Percentiles rank a stretch among this genome's conserved stretches.
Conservation (phyloP, 2,113 vertebrate genomes). For the Tetrao urogallus region DNA sequence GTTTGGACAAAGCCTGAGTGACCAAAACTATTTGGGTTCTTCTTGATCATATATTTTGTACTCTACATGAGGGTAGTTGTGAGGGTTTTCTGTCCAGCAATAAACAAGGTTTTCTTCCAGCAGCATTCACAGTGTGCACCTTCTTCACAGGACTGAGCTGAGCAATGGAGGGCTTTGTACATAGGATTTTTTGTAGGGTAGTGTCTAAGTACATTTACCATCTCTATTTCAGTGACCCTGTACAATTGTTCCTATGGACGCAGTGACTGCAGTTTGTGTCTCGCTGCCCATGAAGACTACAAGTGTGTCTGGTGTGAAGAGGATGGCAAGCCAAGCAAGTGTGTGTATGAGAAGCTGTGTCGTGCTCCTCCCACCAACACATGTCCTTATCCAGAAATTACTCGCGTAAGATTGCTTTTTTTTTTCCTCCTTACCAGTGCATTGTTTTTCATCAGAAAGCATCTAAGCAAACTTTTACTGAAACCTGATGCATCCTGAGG, state of each 20-base stretch:
- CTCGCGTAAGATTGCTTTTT: constrained; percentile 80
- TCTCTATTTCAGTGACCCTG: constrained; percentile 83
- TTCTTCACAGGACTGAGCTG: fast-evolving
- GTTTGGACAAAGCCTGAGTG: not conserved
- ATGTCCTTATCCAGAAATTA: constrained; percentile 88
- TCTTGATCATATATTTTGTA: not conserved
- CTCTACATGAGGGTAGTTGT: not conserved
- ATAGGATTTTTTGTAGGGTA: not conserved
- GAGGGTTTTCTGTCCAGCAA: not conserved
- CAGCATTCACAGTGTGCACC: not conserved
- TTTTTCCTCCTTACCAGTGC: not conserved
- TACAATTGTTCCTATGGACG: constrained; percentile 94
- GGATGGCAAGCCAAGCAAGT: constrained; percentile 68
- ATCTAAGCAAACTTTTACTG: not conserved
- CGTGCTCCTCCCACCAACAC: not conserved
- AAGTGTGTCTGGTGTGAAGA: constrained; percentile 89
- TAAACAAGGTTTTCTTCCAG: not conserved
- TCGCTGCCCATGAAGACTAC: constrained; percentile 80
- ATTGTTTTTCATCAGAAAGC: constrained; percentile 9
- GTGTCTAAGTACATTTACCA: not conserved
- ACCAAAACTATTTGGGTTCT: not conserved
- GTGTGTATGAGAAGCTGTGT: constrained; percentile 84
- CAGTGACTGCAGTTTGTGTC: constrained; percentile 93
- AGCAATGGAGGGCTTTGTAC: not conserved
- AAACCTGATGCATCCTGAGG: not conserved